Evolutionary conservation across 2,888 invertebrate species (phyloP).

Genomic region (Nomada goodeniana): DNA sequence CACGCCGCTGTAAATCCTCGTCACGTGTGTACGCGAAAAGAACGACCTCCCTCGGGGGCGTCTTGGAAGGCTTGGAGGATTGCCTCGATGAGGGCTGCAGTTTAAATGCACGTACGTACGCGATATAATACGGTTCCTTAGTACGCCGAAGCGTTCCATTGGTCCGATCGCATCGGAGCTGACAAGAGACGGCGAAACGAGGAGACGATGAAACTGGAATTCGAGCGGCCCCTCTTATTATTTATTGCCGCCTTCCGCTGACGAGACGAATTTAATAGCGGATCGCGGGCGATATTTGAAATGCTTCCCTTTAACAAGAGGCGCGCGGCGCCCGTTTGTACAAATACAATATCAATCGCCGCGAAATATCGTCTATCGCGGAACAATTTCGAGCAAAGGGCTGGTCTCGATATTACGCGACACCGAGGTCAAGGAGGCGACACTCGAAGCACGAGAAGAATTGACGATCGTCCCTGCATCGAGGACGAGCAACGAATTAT

Average conservation of each 20-base stretch:
- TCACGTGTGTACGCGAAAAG: conserved; percentile 52
- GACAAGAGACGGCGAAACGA: neutral
- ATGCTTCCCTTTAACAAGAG: conserved; percentile 33
- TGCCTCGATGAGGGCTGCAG: neutral
- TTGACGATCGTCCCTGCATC: conserved; percentile 18
- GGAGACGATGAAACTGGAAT: neutral
- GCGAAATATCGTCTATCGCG: conserved; percentile 70
- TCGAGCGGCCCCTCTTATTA: neutral
- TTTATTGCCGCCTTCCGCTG: conserved; percentile 2
- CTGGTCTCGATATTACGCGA: conserved; percentile 60
- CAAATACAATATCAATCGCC: conserved; percentile 63
- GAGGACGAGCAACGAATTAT: conserved; percentile 45
- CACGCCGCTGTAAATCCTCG: conserved; percentile 61
- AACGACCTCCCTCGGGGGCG: neutral
- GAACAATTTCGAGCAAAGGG: conserved; percentile 63
- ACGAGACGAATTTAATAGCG: conserved; percentile 44
- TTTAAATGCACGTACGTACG: neutral
- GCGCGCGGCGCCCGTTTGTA: neutral
- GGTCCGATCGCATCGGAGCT: neutral
- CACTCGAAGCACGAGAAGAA: conserved; percentile 36
- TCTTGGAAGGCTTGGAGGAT: neutral
- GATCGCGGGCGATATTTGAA: conserved; percentile 48
- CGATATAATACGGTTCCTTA: neutral
- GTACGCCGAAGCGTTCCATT: too few species aligned
- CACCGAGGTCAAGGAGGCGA: conserved; percentile 43